These are phyloP conservation scores for Pogonocherus hispidulus DNA, from an alignment of 2,888 invertebrate species.

Conservation along the genomic window DNA sequence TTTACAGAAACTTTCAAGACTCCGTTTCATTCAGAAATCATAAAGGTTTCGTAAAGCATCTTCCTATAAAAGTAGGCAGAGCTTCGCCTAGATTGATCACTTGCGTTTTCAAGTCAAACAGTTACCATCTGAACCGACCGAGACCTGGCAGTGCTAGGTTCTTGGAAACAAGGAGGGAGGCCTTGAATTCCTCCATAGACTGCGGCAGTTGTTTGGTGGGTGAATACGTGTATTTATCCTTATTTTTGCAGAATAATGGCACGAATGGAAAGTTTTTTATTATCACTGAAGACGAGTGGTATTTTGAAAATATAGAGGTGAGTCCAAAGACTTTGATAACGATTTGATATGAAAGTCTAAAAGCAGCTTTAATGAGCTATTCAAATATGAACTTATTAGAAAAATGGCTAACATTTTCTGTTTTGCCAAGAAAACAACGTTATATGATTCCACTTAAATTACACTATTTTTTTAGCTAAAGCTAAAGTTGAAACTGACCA, in stretches of 20 bases:
- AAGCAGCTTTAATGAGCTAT: too few species aligned
- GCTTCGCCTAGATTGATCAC: slow-evolving; percentile 65
- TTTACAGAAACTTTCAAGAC: slow-evolving; percentile 61
- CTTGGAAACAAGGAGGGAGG: slow-evolving; percentile 49
- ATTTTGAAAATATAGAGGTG: slow-evolving; percentile 63
- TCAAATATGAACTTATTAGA: too few species aligned
- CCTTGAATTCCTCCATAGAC: slow-evolving; percentile 65
- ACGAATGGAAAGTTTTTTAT: slow-evolving; percentile 66
- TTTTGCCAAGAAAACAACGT: too few species aligned
- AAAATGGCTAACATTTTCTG: too few species aligned
- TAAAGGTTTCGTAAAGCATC: slow-evolving; percentile 51
- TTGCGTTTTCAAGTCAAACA: slow-evolving; percentile 53
- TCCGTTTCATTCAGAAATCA: slow-evolving; percentile 59
- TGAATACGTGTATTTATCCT: slow-evolving; percentile 56
- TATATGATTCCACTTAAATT: too few species aligned
- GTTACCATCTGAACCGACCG: slow-evolving; percentile 25
- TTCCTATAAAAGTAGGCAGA: slow-evolving; percentile 32
- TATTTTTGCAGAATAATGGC: slow-evolving; percentile 65
- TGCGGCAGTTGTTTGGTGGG: slow-evolving; percentile 67
- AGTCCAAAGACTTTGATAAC: too few species aligned
- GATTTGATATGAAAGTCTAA: too few species aligned
- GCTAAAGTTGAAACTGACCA: too few species aligned
- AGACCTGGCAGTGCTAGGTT: slow-evolving; percentile 42
- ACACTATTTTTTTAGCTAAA: too few species aligned
- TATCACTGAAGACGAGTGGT: slow-evolving; percentile 68